Percentiles rank a stretch among this genome's conserved stretches.
These are phyloP conservation scores for Sesamia nonagrioides DNA, from an alignment of 1,140 invertebrate genomes.

Conservation along the genomic window DNA sequence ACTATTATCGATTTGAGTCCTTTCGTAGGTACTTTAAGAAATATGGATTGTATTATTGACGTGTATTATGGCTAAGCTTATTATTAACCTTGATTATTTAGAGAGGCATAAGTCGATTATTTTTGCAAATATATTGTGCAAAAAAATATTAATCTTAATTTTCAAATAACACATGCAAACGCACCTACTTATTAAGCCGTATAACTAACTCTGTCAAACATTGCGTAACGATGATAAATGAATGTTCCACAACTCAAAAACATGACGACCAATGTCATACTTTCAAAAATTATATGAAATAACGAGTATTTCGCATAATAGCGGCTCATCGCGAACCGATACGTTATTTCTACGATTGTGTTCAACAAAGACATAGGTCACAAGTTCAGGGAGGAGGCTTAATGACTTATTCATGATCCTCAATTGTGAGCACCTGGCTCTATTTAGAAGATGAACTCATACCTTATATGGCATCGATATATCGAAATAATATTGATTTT, in stretches of 20 bases:
- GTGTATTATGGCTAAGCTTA: background rate
- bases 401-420: constrained; percentile 71
- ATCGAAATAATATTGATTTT: constrained; percentile 39
- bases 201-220: constrained; percentile 36
- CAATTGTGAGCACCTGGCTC: constrained; percentile 38
- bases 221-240: constrained; percentile 34
- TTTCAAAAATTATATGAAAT: constrained; percentile 45
- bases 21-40: too few relatives aligned
- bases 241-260: constrained; percentile 2
- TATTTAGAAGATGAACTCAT: constrained; percentile 37
- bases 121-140: constrained; percentile 2
- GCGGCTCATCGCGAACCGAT: constrained; percentile 31
- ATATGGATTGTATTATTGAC: background rate
- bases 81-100: background rate
- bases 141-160: background rate
- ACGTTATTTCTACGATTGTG: constrained; percentile 51
- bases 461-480: constrained; percentile 33
- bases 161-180: background rate
- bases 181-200: constrained; percentile 33
- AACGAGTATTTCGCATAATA: constrained; percentile 39
- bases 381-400: constrained; percentile 61
- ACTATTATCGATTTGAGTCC: too few relatives aligned
- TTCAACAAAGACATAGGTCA: constrained; percentile 61
- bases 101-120: background rate
- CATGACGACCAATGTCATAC: constrained; percentile 31